Evolutionary conservation across 2,113 vertebrate genomes (phyloP).

Genomic region (Pagrus major): DNA sequence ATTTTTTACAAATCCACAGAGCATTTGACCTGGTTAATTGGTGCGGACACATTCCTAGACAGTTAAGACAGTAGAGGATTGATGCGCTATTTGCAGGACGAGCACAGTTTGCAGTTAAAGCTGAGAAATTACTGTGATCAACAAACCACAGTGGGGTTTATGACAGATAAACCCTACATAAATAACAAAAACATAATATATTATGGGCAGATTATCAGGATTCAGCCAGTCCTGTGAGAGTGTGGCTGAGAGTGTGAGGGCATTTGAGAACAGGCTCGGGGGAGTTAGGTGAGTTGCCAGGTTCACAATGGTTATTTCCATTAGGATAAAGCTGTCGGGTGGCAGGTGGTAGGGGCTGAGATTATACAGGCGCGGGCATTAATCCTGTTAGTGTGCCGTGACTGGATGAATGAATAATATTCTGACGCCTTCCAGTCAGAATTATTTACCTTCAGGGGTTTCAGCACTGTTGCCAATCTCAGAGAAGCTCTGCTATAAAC

Average conservation of each 20-base stretch:
- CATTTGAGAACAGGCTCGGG: slow-evolving; percentile 31
- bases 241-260: slow-evolving; percentile 2
- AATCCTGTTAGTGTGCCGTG: slow-evolving; percentile 61
- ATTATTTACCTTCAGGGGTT: slow-evolving; percentile 49
- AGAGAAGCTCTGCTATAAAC: neutral
- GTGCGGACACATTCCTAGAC: slow-evolving; percentile 26
- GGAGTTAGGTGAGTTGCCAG: slow-evolving; percentile 41
- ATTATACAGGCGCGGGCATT: slow-evolving; percentile 59
- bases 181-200: neutral
- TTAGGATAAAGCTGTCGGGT: slow-evolving; percentile 47
- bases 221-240: neutral
- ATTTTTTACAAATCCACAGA: slow-evolving; percentile 50
- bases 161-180: neutral
- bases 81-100: neutral
- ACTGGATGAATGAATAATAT: slow-evolving; percentile 55
- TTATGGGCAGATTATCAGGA: slow-evolving; percentile 19
- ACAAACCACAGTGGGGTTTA: neutral
- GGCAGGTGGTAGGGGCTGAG: slow-evolving; percentile 50
- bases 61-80: slow-evolving; percentile 1
- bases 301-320: slow-evolving; percentile 44
- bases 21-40: slow-evolving; percentile 47
- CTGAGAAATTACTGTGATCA: neutral
- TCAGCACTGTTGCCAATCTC: slow-evolving; percentile 6
- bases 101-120: neutral
- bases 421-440: slow-evolving; percentile 26